Base-by-base conservation (phyloP, 1,140 invertebrate species). In the Heliconius nattereri region DNA sequence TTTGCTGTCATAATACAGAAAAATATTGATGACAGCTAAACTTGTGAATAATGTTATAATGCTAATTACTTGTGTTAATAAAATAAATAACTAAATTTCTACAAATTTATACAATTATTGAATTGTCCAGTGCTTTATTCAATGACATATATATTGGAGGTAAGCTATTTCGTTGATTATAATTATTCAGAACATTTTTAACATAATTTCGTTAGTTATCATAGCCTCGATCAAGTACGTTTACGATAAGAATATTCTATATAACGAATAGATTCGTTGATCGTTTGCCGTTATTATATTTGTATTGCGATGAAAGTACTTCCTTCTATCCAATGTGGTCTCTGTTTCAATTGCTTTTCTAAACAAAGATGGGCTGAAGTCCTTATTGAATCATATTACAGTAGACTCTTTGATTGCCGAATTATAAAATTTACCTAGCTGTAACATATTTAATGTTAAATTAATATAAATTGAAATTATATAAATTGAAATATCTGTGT, bases 221-320 rank as follows among this genome's bases (percentile, higher is more conserved):
- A 29, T 26, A 77, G 76, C n/a, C 76, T 71, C 77, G 71, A 60
- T 87, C 81, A 83, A 83, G 81, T 85, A 82, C 78, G 71, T 79
- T 83, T 66, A 76, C 81, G 92, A 94, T 94, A 94, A 94, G 88
- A 71, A 73, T 71, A 86, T 82, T 84, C 88, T 94, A 94, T 94
- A 92, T 94, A 94, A 94, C 90, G 90, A 74, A 81, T 85, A 23
- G 60, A 29, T 83, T 84, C 88, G 90, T 92, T 88, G 75, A 89
- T 90, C 90, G 91, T 84, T 76, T 86, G 83, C 78, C 88, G 90
- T 92, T 90, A 91, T 74, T 37, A 75, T 19, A 75, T 74, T 79
- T 70, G 80, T 74, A 83, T 79, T 90, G 88, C 85, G 79, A 91
- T 93, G 86, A 87, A 85, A 83, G 79, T 76, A 81, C 82, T 82